Evolutionary conservation across 2,113 vertebrate species (phyloP).

Genomic region (Pycnonotus jocosus): DNA sequence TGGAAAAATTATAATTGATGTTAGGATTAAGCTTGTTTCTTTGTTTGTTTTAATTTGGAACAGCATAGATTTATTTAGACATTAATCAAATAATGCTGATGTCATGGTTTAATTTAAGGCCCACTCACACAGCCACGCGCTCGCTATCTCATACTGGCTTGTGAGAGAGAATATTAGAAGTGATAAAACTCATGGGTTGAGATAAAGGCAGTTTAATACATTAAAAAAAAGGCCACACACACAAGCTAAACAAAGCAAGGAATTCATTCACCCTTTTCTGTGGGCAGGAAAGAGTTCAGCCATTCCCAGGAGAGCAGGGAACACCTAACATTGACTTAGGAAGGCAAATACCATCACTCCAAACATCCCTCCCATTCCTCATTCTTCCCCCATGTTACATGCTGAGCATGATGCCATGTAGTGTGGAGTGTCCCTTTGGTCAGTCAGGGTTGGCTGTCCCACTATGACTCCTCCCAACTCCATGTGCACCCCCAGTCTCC

Average conservation of each 20-base stretch:
- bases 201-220: not conserved
- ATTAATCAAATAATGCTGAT: not conserved
- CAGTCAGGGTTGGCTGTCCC: not conserved
- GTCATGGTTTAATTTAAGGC: not conserved
- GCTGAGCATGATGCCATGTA: not conserved
- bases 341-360: accelerated
- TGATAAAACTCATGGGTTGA: not conserved
- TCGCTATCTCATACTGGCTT: not conserved
- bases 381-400: too few relatives aligned
- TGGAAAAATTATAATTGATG: not conserved
- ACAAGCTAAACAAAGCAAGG: not conserved
- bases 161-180: not conserved
- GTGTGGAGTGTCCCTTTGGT: not conserved
- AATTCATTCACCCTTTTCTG: not conserved
- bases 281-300: not conserved
- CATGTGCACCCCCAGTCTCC: too few relatives aligned
- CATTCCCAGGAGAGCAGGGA: not conserved
- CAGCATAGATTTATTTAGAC: not conserved
- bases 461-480: too few relatives aligned
- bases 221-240: not conserved
- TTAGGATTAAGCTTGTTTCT: not conserved
- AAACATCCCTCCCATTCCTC: not conserved
- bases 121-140: not conserved
- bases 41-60: not conserved
- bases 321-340: accelerated